phyloP scores from a whole-genome alignment of 2,888 invertebrate species.

The Amphipoea lucens region DNA sequence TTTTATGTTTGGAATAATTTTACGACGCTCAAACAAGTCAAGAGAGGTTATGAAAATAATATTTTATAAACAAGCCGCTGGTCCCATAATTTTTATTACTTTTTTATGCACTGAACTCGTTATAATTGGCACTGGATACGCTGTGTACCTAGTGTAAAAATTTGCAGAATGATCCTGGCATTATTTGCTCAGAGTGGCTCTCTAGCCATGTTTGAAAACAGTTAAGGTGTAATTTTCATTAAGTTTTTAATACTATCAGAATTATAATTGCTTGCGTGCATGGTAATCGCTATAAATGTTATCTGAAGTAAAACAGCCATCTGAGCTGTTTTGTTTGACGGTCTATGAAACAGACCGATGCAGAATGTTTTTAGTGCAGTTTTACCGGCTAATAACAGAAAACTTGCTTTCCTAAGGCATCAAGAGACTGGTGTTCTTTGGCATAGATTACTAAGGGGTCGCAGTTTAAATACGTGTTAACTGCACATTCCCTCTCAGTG shows the following conservation, averaged over 20 bases:
- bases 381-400: background rate
- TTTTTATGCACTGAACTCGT: constrained; percentile 26
- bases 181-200: constrained; percentile 15
- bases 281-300: constrained; percentile 5
- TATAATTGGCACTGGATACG: constrained; percentile 9
- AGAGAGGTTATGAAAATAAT: constrained; percentile 33
- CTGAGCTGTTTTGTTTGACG: background rate
- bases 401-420: background rate
- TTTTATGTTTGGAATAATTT: constrained; percentile 51
- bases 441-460: background rate
- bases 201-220: background rate
- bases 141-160: background rate
- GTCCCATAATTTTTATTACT: constrained; percentile 26
- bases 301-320: background rate
- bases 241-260: constrained; percentile 10
- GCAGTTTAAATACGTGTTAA: background rate
- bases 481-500: background rate
- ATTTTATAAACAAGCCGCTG: constrained; percentile 37
- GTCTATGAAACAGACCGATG: background rate
- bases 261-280: background rate
- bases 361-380: background rate
- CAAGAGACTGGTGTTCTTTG: background rate
- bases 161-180: constrained; percentile 8
- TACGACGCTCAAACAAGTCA: constrained; percentile 35
- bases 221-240: constrained; percentile 38